phyloP scores from a whole-genome alignment of 1,140 invertebrate species.

The Scaptomyza graminum region DNA sequence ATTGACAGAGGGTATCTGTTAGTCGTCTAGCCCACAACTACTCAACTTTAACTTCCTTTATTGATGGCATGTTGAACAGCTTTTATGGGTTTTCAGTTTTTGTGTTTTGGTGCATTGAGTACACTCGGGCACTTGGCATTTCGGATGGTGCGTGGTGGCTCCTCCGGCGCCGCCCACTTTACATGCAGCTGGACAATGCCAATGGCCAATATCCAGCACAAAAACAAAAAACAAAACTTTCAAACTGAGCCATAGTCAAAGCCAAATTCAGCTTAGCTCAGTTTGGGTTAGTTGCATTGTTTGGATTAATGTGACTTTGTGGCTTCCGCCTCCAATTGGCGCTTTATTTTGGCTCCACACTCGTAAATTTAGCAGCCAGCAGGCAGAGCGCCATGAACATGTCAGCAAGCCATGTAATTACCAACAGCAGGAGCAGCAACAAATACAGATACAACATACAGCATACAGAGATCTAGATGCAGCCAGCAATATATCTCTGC shows the following conservation, averaged over 20 bases:
- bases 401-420: conserved; percentile 80
- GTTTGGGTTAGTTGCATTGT: conserved; percentile 48
- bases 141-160: conserved; percentile 40
- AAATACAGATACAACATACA: conserved; percentile 2
- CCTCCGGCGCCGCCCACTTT: conserved; percentile 65
- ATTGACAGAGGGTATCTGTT: background rate
- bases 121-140: conserved; percentile 10
- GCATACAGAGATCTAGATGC: conserved; percentile 7
- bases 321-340: conserved; percentile 69
- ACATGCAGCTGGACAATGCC: conserved; percentile 59
- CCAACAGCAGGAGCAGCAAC: conserved; percentile 56
- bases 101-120: conserved; percentile 23
- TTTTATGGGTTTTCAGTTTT: conserved; percentile 75
- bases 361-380: conserved; percentile 48
- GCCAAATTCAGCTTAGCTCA: conserved; percentile 1
- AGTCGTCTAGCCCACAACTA: background rate
- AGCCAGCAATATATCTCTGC: conserved; percentile 14
- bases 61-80: conserved; percentile 81
- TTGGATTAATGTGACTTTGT: conserved; percentile 71
- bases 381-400: conserved; percentile 67
- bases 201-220: conserved; percentile 33
- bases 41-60: conserved; percentile 46
- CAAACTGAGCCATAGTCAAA: conserved; percentile 27
- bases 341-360: conserved; percentile 42
- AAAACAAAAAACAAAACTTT: conserved; percentile 41